Base-by-base conservation (phyloP, 1,140 invertebrate genomes). In the Brachionus paranguensis region DNA sequence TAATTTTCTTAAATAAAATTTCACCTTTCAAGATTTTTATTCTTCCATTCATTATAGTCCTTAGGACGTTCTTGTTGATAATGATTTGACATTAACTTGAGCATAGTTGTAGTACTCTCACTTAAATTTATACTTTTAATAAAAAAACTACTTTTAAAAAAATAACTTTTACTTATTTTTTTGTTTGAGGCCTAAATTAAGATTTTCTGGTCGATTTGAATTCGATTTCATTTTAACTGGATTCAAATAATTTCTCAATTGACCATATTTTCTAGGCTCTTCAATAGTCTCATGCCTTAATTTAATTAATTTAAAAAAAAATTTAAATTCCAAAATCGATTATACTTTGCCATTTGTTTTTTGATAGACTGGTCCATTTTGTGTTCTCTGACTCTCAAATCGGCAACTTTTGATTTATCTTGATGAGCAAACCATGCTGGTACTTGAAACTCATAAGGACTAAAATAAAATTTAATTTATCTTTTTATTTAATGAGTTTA, bases 401-500 rank as follows among this genome's bases (percentile, higher is more conserved):
- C 11, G 12, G 20, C 53, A 6, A 20, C 74, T 50, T 50, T 17
- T 55, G 55, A 29, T 68, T 81, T 81, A 45, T 81, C 64, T 14
- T 81, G 53, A 47, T 81, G 78, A 17, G 78, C 78, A 45, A 81
- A 81, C 78, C 78, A 81, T 45, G 78, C 78, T 20, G 78, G 78
- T 14, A 81, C 78, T 41, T 81, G 12, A 47, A 81, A 81, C 50
- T 43, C 78, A 68, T 81, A 81, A 11, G 78, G 78, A 17, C 78
- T 81, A 27, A 45, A 14, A 27, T 33, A 76, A 27, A 76, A 76
- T 11, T 11, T 37, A 37, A 37, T 29, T 29, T 29, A 29, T 3
- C 2, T 29, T 29, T 29, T 29, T 29, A n/a, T 29, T 29, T 3
- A 29, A 1, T 29, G 3, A 29, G 2, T 29, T 29, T 29, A 29